Conservation (phyloP, 2,797 vertebrate genomes). For the Acanthurus tractus region DNA sequence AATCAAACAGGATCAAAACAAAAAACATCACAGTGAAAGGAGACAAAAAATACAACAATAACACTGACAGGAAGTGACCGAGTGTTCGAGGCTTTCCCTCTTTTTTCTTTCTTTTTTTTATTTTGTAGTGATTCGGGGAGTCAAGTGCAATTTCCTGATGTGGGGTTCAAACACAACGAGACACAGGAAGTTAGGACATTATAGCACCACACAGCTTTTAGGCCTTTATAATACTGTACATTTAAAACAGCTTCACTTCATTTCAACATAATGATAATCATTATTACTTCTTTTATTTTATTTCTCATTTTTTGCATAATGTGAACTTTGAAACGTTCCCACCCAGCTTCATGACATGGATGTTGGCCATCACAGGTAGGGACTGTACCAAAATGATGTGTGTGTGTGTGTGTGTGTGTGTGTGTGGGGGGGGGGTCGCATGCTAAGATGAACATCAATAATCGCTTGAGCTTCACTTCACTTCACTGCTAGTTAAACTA, state of each 20-base stretch:
- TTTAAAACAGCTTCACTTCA: slow-evolving; percentile 83
- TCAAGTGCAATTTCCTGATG: slow-evolving; percentile 97
- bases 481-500: not conserved
- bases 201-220: slow-evolving; percentile 97
- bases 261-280: slow-evolving; percentile 64
- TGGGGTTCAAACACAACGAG: slow-evolving; percentile 84
- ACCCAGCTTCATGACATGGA: slow-evolving; percentile 64
- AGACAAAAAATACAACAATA: slow-evolving; percentile 86
- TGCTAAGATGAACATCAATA: too few relatives aligned
- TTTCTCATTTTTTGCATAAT: slow-evolving; percentile 91
- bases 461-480: not conserved
- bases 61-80: slow-evolving; percentile 91
- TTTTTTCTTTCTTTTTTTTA: slow-evolving; percentile 40
- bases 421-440: too few relatives aligned
- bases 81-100: slow-evolving; percentile 73
- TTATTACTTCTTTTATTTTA: slow-evolving; percentile 72
- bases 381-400: slow-evolving; percentile 1
- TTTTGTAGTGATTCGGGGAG: slow-evolving; percentile 94
- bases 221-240: slow-evolving; percentile 98
- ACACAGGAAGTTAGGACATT: slow-evolving; percentile 86
- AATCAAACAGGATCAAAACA: slow-evolving; percentile 83
- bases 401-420: too few relatives aligned
- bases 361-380: slow-evolving; percentile 61
- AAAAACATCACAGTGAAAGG: slow-evolving; percentile 88
- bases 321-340: slow-evolving; percentile 89